Conservation (phyloP, 2,113 vertebrate genomes). For the Martes martes region DNA sequence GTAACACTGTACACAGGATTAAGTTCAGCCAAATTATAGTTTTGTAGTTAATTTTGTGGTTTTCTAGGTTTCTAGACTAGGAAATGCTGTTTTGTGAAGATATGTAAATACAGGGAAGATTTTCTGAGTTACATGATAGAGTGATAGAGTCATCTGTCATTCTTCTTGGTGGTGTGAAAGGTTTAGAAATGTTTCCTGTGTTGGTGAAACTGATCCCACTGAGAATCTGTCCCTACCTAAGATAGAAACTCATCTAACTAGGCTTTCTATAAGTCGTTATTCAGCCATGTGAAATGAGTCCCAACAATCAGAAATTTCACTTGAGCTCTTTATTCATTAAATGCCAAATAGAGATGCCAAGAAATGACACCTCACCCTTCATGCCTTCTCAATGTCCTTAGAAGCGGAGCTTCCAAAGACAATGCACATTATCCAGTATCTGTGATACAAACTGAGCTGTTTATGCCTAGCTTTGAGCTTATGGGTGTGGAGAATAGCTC, state of each 20-base stretch:
- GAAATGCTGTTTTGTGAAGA: not conserved
- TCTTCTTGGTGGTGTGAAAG: not conserved
- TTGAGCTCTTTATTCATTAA: not conserved
- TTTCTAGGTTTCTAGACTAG: not conserved
- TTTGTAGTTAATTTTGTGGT: not conserved
- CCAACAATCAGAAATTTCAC: not conserved
- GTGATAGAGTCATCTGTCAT: not conserved
- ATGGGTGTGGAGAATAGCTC: not conserved
- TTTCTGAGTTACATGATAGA: not conserved
- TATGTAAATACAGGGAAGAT: not conserved
- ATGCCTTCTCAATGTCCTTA: not conserved
- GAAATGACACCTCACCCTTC: not conserved
- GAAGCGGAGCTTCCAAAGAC: not conserved
- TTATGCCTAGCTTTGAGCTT: not conserved
- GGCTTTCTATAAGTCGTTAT: not conserved
- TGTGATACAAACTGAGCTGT: not conserved
- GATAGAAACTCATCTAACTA: not conserved
- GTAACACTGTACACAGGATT: not conserved
- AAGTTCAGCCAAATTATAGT: not conserved
- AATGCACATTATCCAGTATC: fast-evolving
- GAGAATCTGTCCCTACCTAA: not conserved
- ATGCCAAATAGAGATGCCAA: not conserved
- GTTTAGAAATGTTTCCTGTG: not conserved
- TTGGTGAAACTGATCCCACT: not conserved
- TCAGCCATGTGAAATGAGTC: not conserved